phyloP scores from a whole-genome alignment of 2,113 vertebrate species.

The Cavia aperea region DNA sequence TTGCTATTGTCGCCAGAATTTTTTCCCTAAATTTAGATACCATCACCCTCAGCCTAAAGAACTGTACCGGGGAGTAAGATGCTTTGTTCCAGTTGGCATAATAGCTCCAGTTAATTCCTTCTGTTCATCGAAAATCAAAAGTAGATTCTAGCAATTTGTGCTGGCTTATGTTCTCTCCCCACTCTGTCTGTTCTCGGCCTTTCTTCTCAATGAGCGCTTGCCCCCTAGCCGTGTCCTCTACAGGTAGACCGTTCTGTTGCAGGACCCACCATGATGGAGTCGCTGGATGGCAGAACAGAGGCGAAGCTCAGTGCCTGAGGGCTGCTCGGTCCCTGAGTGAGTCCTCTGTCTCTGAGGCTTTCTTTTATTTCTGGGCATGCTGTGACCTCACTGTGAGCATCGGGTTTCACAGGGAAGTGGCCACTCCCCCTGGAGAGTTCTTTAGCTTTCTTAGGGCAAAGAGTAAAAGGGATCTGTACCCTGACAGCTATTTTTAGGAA shows the following conservation, averaged over 20 bases:
- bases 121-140: conserved; percentile 8
- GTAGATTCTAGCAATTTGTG: background rate
- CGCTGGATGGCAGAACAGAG: conserved; percentile 72
- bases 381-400: conserved; percentile 83
- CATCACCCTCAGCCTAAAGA: conserved; percentile 18
- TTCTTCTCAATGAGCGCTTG: background rate
- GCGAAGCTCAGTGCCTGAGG: conserved; percentile 77
- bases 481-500: conserved; percentile 88
- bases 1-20: conserved; percentile 1
- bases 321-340: conserved; percentile 80
- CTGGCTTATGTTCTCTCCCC: background rate
- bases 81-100: conserved; percentile 9
- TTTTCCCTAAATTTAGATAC: background rate
- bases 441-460: conserved; percentile 99
- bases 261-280: conserved; percentile 92
- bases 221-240: background rate
- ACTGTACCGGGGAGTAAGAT: background rate
- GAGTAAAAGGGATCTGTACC: conserved; percentile 79
- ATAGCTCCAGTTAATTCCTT: background rate
- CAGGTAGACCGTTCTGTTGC: conserved; percentile 49
- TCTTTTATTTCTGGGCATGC: conserved; percentile 86
- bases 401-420: conserved; percentile 80
- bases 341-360: conserved; percentile 79
- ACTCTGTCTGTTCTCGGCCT: conserved; percentile 30
- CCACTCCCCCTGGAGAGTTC: conserved; percentile 79